Base-by-base conservation (phyloP, 2,113 vertebrate genomes). In the Platysteira castanea region DNA sequence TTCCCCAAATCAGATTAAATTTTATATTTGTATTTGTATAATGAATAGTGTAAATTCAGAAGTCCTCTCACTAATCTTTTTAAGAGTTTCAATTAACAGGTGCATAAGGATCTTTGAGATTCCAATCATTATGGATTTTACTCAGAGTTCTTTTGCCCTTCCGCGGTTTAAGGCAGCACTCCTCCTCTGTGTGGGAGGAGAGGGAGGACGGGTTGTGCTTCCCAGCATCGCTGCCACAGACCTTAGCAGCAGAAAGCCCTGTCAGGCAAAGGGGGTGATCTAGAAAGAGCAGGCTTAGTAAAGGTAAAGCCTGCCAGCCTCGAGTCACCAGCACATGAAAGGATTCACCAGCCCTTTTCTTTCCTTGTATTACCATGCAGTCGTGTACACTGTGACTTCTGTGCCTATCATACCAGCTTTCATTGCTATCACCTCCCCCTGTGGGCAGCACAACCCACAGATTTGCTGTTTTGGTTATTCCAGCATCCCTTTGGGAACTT, bases 171-270 rank as follows among this genome's bases (percentile, higher is more conserved):
- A 28, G 31, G 28, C 30, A 54, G 15, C 7, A 35, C 15, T 53
- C 16, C n/a, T 60, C n/a, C 24, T 44, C 47, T 47, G 30, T 0
- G 0, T 52, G 54, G 49, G 64, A 79, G 83, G 64, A 46, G 30
- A 22, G 4, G 49, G 31, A 71, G 11, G 30, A 47, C 1, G 14
- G 12, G 15, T 9, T 64, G 27, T 59, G 9, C 8, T 80, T 77
- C 63, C 13, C 50, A 63, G 20, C 50, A 49, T 23, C 0, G 0
- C 37, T 46, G 41, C 28, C 1, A 1, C 49, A 60, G 63, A 60
- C 41, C 8, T 60, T 46, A 41, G 56, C 37, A 53, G 37, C 46
- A n/a, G 49, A 60, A 89, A 71, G 24, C 23, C 27, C 18, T 33
- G 20, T 27, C 6, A 3, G 59, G 10, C 30, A 63, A 37, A 74